Base-by-base conservation (phyloP, 1,140 invertebrate genomes). In the Uloborus diversus region DNA sequence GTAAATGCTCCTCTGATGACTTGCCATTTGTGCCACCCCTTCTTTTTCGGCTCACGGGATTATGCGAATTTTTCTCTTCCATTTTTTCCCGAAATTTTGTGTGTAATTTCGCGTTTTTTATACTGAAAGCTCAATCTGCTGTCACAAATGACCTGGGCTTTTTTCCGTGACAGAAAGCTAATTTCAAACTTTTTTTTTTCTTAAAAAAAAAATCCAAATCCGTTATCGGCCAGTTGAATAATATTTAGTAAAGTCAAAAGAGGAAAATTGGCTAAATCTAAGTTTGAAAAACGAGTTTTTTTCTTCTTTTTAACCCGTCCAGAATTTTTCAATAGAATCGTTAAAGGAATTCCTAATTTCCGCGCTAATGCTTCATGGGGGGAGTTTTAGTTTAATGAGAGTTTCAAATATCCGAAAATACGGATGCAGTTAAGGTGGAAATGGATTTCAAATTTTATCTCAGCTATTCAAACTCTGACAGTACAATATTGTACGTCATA, bases 1-100 rank as follows among this genome's bases (percentile, higher is more conserved):
- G 61, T 65, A 65, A 78, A 78, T 78, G 73, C 51, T n/a, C 17
- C 61, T 66, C 47, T 78, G 73, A 78, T 78, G 73, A 66, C 49
- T 56, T 9, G 28, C 62, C 73, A 66, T 78, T 78, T 75, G 42
- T 33, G n/a, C 27, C 57, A n/a, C 23, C 4, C 37, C 27, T 64
- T 64, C 37, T 64, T 35, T 42, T 11, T 28, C 23, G n/a, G 13
- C 14, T 42, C n/a, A n/a, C 61, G 27, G 61, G 32, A 64, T 64
- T 64, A 64, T 64, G 14, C 27, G 17, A 70, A 47, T 33, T 20
- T 7, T 23, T 35, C 20, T 5, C 32, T 20, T 0, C n/a, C 17
- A 20, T n/a, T 1, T 62, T 25, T 61, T 73, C 62, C 62, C 66
- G 53, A 30, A 53, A 53, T 5, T 20, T 53, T 7, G n/a, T n/a